Conservation (phyloP, 2,797 vertebrate genomes). For the Acomys russatus region DNA sequence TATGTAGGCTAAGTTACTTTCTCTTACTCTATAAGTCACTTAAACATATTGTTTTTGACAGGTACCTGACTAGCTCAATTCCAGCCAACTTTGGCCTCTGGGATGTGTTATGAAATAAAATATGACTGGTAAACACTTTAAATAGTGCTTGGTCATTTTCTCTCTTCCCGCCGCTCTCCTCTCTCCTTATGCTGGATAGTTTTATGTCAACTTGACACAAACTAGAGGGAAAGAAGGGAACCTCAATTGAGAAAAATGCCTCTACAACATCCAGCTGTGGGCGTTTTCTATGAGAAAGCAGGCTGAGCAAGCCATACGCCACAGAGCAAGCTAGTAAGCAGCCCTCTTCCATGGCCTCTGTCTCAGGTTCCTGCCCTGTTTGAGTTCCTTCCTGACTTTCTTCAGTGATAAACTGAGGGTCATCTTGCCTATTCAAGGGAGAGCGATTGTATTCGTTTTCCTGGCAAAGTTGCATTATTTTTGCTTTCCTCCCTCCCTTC, state of each 20-base stretch:
- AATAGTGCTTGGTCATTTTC: too few relatives aligned
- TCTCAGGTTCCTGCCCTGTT: not conserved
- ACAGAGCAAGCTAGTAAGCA: not conserved
- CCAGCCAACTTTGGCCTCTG: not conserved
- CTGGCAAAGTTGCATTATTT: too few relatives aligned
- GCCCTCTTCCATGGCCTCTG: not conserved
- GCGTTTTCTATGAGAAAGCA: not conserved
- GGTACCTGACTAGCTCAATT: not conserved
- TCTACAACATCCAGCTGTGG: not conserved
- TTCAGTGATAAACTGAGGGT: not conserved
- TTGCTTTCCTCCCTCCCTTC: constrained; percentile 95
- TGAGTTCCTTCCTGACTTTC: not conserved
- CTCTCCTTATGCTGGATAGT: not conserved
- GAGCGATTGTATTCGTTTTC: too few relatives aligned
- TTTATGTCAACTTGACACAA: not conserved
- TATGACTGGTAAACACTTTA: not conserved
- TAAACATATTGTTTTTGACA: not conserved
- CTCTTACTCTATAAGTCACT: not conserved
- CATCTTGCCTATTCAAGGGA: too few relatives aligned
- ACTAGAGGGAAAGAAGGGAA: not conserved
- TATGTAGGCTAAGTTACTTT: not conserved
- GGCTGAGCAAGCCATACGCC: not conserved
- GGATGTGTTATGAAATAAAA: not conserved
- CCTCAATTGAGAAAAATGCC: not conserved
- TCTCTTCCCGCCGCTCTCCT: not conserved